Evolutionary conservation across 1,140 invertebrate genomes (phyloP), one percentile per base, ranked within the genome.

Genomic region (Schlechtendalia chinensis): DNA sequence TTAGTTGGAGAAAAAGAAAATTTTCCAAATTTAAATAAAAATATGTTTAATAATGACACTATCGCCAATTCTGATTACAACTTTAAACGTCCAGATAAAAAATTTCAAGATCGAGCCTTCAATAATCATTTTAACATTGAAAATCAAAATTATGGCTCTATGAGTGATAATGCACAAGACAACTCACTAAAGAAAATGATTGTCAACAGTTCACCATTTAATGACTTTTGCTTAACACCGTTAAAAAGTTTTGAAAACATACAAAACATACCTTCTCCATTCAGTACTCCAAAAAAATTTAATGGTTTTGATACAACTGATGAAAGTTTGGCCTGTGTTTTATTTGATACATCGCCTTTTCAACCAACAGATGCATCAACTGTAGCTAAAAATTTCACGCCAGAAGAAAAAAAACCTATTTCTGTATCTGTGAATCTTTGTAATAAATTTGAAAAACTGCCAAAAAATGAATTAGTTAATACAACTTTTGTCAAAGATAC

Each of bases 241-340:
- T 79, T 79, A 19, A 79, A 79, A 63, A 63, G 17, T 61, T 29
- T 14, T 79, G 39, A 79, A 79, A 79, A 79, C 24, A 24, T 79
- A 29, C 14, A 79, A 61, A 79, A 79, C 24, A 24, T 79, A 29
- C 6, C 63, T 10, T 79, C 75, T 63, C 75, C 75, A 47, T 79
- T 79, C 32, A 79, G 32, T 61, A 79, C 45, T n/a, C 24, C 75
- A 6, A 79, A 61, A 24, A 45, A 61, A 47, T 17, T 17, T 61
- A 72, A 54, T 4, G 47, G n/a, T 77, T 61, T 5, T 47, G 32
- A 77, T 59, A 24, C 14, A 61, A 16, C 6, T 24, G 58, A 63
- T 50, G 17, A 24, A 17, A 45, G 39, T 17, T 50, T 45, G 12
- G 5, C n/a, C 22, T 47, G 16, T 39, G n/a, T 56, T 22, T 77